Evolutionary conservation across 2,113 vertebrate species (phyloP), one percentile per base, ranked within the genome.

Genomic region (Alosa alosa): DNA sequence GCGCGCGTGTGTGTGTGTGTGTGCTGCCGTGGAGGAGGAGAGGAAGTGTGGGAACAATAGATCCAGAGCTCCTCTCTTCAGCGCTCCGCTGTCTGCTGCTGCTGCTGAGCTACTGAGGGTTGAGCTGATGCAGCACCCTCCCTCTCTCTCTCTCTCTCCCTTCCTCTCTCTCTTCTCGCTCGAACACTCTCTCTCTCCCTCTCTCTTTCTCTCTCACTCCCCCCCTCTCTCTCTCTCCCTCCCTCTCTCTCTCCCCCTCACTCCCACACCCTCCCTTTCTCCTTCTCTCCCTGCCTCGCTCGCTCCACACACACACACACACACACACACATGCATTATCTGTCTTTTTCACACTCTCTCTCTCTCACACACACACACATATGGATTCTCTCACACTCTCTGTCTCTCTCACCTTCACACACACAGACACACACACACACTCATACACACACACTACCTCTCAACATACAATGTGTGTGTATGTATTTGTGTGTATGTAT

Each of bases 171-270:
- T 31, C 31, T 31, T 31, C 31, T 31, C 31, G 31, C 31, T 31
- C 31, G 31, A 31, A 31, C 86, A 85, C 82, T 86, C 88, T 68
- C 81, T 47, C 85, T 47, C 85, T 86, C 85, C 82, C 83, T 41
- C 81, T 75, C 45, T 13, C 47, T 36, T 81, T 11, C 84, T 55
- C 31, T 41, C 78, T 60, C 36, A 7, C 85, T 86, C 88, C n/a
- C n/a, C n/a, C 57, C 22, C 57, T 11, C 60, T 10, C 89, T 50
- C 86, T 89, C 86, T 25, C 64, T 78, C 85, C 72, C 83, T n/a
- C 92, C 89, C 91, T 87, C 88, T 89, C 87, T 89, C 87, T 72
- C 85, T 83, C 87, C 72, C 81, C 18, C n/a, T 31, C 82, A 8
- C 49, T 86, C 68, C 57, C 83, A 15, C 68, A 44, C 39, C 50